Conservation (phyloP, 1,140 invertebrate genomes). For the Mercenaria mercenaria region DNA sequence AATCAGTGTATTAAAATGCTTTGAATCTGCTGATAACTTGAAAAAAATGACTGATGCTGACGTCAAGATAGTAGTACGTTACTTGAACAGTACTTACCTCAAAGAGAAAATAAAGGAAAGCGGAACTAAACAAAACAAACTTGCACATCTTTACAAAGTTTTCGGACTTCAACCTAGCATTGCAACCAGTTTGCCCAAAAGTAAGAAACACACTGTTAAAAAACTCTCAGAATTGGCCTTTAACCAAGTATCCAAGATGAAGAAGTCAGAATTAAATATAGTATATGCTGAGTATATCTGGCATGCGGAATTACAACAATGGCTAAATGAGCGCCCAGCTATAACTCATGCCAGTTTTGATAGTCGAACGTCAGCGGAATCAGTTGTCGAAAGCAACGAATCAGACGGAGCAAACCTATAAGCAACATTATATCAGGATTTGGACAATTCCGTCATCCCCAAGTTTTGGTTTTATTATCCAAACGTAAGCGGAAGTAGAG, state of each 20-base stretch:
- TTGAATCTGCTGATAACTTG: neutral
- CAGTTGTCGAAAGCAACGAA: neutral
- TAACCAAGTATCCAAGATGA: neutral
- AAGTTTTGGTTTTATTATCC: conserved; percentile 15
- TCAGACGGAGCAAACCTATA: no score
- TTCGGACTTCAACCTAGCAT: neutral
- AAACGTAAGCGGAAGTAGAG: neutral
- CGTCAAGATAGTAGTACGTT: neutral
- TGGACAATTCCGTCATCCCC: no score
- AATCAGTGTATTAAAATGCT: neutral
- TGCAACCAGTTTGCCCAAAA: neutral
- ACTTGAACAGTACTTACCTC: neutral
- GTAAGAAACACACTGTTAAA: neutral
- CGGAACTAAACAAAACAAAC: neutral
- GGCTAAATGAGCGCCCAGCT: neutral
- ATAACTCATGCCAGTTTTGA: no score
- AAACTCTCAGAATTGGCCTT: conserved; percentile 5
- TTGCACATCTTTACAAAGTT: neutral
- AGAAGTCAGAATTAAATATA: neutral
- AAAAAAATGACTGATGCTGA: neutral
- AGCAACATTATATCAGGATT: no score
- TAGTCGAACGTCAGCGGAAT: no score
- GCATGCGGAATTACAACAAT: neutral
- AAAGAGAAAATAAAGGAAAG: neutral
- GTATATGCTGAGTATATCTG: neutral